These are phyloP conservation scores for Pterobdella sp. DNA, from an alignment of 2,888 invertebrate species.

Conservation along the genomic window DNA sequence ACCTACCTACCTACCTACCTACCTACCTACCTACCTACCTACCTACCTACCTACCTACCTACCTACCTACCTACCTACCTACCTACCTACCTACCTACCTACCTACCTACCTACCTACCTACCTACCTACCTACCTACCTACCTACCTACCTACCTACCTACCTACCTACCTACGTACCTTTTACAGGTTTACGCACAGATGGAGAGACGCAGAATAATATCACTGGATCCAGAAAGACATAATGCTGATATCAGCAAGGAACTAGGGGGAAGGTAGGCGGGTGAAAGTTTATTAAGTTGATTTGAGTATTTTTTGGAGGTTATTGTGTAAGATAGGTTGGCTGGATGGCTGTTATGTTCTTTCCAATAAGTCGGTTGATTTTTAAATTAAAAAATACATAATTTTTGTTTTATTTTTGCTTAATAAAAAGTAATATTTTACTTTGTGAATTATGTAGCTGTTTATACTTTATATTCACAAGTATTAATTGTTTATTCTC, in stretches of 20 bases:
- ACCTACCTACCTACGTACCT: conserved; percentile 7
- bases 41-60: not conserved
- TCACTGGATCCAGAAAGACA: conserved; percentile 21
- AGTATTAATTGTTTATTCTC: no score
- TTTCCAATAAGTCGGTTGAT: no score
- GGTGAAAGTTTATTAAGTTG: not conserved
- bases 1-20: conserved; percentile 7
- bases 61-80: conserved; percentile 6
- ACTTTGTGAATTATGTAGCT: no score
- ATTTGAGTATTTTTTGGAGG: not conserved
- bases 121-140: conserved; percentile 6
- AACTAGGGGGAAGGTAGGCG: conserved; percentile 19
- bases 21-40: not conserved
- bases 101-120: conserved; percentile 7
- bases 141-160: conserved; percentile 9
- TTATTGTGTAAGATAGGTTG: no score
- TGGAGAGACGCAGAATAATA: conserved; percentile 20
- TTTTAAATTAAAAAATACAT: no score
- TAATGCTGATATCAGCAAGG: conserved; percentile 28
- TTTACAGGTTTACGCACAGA: conserved; percentile 17
- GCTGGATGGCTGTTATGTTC: no score
- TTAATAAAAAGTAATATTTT: no score
- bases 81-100: conserved; percentile 9
- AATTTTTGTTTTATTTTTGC: no score
- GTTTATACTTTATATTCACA: no score